These are phyloP conservation scores for Gallinago paraguaiae DNA, from an alignment of 2,113 vertebrate species.

Conservation along the genomic window DNA sequence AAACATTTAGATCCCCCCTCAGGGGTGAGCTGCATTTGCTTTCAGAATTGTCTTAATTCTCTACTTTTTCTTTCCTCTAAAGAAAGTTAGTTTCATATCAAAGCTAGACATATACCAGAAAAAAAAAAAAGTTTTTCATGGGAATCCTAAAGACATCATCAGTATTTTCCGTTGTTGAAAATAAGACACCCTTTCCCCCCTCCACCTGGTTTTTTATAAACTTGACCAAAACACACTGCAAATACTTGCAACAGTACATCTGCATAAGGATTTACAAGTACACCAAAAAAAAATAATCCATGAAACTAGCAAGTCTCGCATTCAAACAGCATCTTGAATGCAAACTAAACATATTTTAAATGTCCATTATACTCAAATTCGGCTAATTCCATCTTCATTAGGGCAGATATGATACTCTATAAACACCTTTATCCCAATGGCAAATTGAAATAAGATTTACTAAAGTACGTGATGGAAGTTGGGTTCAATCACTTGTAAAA, in stretches of 20 bases:
- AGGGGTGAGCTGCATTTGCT: not conserved
- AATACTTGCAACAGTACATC: not conserved
- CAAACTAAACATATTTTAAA: not conserved
- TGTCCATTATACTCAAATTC: not conserved
- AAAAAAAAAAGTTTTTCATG: not conserved
- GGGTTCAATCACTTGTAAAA: not conserved
- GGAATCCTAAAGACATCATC: not conserved
- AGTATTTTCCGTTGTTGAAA: not conserved
- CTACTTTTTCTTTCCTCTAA: not conserved
- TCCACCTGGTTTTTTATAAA: not conserved
- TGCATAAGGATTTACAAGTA: not conserved
- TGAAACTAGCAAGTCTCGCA: not conserved
- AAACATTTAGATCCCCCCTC: accelerated
- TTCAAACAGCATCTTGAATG: not conserved
- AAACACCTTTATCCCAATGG: not conserved
- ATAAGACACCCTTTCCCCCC: not conserved
- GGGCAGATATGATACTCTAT: not conserved
- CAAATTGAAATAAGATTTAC: not conserved
- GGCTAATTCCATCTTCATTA: not conserved
- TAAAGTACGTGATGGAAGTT: not conserved
- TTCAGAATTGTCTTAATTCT: not conserved
- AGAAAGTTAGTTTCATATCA: not conserved
- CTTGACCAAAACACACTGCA: not conserved
- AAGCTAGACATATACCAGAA: not conserved
- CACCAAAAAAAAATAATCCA: not conserved